Percentiles rank a stretch among this genome's conserved stretches.
These are phyloP conservation scores for Coptodon bakossiorum DNA, from an alignment of 2,113 vertebrate genomes.

Conservation along the genomic window DNA sequence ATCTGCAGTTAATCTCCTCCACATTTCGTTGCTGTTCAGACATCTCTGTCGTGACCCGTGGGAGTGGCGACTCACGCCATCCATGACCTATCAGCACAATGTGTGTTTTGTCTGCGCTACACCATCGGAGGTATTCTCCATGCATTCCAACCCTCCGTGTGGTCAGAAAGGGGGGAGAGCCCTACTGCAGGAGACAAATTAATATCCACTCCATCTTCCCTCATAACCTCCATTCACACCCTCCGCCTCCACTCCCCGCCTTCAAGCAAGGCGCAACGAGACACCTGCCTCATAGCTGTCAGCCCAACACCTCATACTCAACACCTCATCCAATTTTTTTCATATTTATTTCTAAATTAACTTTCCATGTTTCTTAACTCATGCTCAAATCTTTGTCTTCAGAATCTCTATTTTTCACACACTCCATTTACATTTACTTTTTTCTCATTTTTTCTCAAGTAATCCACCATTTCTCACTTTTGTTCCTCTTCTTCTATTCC, in stretches of 20 bases:
- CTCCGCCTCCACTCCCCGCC: background rate
- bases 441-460: background rate
- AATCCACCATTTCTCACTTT: background rate
- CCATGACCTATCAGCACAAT: slow-evolving; percentile 64
- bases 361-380: background rate
- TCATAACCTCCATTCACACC: background rate
- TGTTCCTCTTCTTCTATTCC: background rate
- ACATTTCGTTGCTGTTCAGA: slow-evolving; percentile 61
- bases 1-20: slow-evolving; percentile 60
- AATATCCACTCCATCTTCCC: slow-evolving; percentile 56
- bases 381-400: background rate
- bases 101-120: slow-evolving; percentile 72
- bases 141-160: slow-evolving; percentile 68
- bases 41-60: slow-evolving; percentile 59
- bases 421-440: background rate
- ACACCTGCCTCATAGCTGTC: slow-evolving; percentile 70
- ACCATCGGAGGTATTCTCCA: slow-evolving; percentile 61
- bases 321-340: background rate
- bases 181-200: slow-evolving; percentile 63
- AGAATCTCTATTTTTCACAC: background rate
- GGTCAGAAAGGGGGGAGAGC: slow-evolving; percentile 32
- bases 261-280: slow-evolving; percentile 11
- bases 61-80: slow-evolving; percentile 65
- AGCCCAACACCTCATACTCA: background rate
- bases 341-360: background rate